Evolutionary conservation across 2,888 invertebrate genomes (phyloP).

Genomic region (Pogonocherus hispidulus): DNA sequence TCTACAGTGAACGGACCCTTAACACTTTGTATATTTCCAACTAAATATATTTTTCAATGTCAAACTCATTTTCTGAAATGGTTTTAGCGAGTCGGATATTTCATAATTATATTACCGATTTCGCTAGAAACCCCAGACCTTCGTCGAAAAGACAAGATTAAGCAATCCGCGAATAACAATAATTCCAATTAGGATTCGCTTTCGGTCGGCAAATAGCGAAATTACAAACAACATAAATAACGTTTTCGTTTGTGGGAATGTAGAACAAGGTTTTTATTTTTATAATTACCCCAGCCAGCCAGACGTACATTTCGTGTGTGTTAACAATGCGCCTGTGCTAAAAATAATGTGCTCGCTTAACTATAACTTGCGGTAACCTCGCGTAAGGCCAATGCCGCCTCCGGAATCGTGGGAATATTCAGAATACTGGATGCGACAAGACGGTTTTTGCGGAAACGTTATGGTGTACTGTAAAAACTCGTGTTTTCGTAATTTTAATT

Average conservation of each 20-base stretch:
- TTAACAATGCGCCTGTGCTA: conserved; percentile 48
- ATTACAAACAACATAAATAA: conserved; percentile 29
- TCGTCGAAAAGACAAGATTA: conserved; percentile 1
- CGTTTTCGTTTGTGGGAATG: conserved; percentile 38
- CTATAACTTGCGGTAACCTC: conserved; percentile 48
- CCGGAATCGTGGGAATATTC: conserved; percentile 14
- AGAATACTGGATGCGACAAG: background rate
- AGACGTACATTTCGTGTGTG: conserved; percentile 28
- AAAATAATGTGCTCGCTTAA: conserved; percentile 52
- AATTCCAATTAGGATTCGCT: conserved; percentile 22
- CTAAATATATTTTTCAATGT: too few species aligned
- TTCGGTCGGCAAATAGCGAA: conserved; percentile 30
- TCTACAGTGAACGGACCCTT: too few species aligned
- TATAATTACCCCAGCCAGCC: conserved; percentile 37
- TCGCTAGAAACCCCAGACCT: conserved; percentile 4
- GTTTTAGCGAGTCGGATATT: too few species aligned
- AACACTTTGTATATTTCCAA: too few species aligned
- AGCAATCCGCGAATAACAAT: background rate
- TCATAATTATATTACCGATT: background rate
- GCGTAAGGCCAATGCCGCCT: conserved; percentile 52
- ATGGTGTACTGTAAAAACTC: too few species aligned
- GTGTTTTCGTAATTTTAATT: too few species aligned
- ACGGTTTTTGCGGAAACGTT: too few species aligned
- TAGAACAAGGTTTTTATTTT: conserved; percentile 49
- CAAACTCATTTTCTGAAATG: too few species aligned